Evolutionary conservation across 2,888 invertebrate genomes (phyloP), one percentile per base, ranked within the genome.

Genomic region (Chymomyza caudatula): DNA sequence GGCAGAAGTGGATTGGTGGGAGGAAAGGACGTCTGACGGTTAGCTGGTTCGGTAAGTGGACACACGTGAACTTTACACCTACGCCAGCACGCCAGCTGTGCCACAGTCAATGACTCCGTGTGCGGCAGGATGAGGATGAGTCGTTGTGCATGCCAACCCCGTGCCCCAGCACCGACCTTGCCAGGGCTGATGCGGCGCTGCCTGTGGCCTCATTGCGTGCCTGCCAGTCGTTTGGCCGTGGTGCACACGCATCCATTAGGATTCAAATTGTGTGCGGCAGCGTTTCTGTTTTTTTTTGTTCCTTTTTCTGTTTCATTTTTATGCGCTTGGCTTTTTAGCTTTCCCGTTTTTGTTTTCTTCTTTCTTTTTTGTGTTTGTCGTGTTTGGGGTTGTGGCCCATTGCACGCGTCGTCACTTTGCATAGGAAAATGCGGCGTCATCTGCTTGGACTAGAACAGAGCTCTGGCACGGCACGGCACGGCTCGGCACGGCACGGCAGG

Each of bases 51-150:
- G 81, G 85, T 85, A 85, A 83, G 77, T 85, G 85, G 80, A 76
- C 83, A 80, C 78, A 86, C 88, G 88, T 88, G 87, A 88, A 88
- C 87, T 78, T 88, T 88, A 87, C 89, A 88, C 88, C 88, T 88
- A 77, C 54, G 74, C 79, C 87, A 83, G 82, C 82, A 77, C 54
- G 74, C 79, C 87, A 83, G 82, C 82, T 86, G 86, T 78, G 79
- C 71, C 71, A 53, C 70, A 56, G 61, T 66, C 59, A 63, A 57
- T 25, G 22, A 44, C 23, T 52, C 25, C 25, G n/a, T 25, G 23
- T 53, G 23, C 25, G 53, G 23, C 51, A 17, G 19, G 51, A 20
- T 51, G 19, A 20, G 44, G 37, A 4, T 37, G n/a, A n/a, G 8
- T 13, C 6, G 44, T 15, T 44, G 3, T 13, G 19, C 13, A 8